Evolutionary conservation across 1,140 invertebrate species (phyloP).

Genomic region (Drosophila novamexicana): DNA sequence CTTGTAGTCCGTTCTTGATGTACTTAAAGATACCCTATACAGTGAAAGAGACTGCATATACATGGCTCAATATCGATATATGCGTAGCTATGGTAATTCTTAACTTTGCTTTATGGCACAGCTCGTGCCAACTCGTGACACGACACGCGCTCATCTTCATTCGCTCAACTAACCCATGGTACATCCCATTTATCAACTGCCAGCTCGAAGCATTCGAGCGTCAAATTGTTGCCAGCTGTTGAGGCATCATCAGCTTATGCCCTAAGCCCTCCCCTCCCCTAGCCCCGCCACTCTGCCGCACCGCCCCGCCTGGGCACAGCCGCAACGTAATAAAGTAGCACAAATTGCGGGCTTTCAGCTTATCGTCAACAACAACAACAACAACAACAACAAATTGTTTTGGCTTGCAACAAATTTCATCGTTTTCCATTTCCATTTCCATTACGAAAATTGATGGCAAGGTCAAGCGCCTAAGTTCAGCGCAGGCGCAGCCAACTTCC

Average conservation of each 20-base stretch:
- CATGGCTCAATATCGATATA: too few species aligned
- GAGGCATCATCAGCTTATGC: not conserved
- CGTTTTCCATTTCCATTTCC: conserved; percentile 52
- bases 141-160: not conserved
- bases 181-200: conserved; percentile 29
- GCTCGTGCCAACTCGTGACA: not conserved
- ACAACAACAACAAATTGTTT: conserved; percentile 27
- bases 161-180: not conserved
- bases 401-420: conserved; percentile 52
- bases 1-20: too few species aligned
- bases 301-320: not conserved
- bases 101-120: not conserved
- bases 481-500: conserved; percentile 55
- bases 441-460: conserved; percentile 78
- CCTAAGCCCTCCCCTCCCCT: not conserved
- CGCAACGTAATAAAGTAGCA: conserved; percentile 67
- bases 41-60: too few species aligned
- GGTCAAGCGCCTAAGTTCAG: conserved; percentile 72
- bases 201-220: conserved; percentile 54
- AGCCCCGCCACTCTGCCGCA: not conserved
- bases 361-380: conserved; percentile 44
- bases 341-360: conserved; percentile 67
- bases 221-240: conserved; percentile 67
- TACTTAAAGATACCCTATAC: too few species aligned
- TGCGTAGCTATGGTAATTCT: too few species aligned